These are phyloP conservation scores for human (Homo sapiens) DNA, from an alignment of 2,113 vertebrate genomes.

Conservation along the genomic window GRCh38 chr7:51227501-51228000, in stretches of 20 bases:
- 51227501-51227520: not conserved
- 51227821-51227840: not conserved
- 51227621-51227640: fast-evolving
- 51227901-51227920: not conserved
- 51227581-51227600: not conserved
- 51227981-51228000: fast-evolving
- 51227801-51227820: not conserved
- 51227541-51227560: too few species aligned
- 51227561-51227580: not conserved
- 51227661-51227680: fast-evolving
- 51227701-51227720: fast-evolving
- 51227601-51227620: not conserved
- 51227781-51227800: not conserved
- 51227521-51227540: not conserved
- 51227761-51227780: not conserved
- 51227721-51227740: fast-evolving
- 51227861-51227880: not conserved
- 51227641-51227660: not conserved
- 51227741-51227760: not conserved
- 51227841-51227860: not conserved
- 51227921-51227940: fast-evolving
- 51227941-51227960: not conserved
- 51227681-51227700: fast-evolving
- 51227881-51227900: not conserved
- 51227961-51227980: not conserved